Base-by-base conservation (phyloP, 2,888 invertebrate species). In the Nephrocerus scutellatus region DNA sequence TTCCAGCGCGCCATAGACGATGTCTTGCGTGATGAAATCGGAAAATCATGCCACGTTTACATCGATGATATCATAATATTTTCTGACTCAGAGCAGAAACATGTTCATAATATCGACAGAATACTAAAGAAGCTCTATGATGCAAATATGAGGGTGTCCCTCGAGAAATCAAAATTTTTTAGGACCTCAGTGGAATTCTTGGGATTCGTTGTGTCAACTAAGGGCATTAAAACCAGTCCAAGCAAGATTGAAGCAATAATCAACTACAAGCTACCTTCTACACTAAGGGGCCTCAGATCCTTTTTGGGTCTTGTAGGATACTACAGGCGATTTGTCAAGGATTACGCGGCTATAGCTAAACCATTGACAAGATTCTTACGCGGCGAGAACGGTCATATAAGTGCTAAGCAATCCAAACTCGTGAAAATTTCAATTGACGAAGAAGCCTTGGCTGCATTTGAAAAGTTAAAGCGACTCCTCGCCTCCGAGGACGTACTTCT, bases 161-260 rank as follows among this genome's bases (percentile, higher is more conserved):
- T 30, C 8, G 42, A 44, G 26, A 45, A 45, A 28, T 35, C 34
- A 2, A 46, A 37, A 41, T 59, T 60, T 43, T 41, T 60, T 7
- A 40, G 38, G 24, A 51, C 51, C 15, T 46, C 50, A 32, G 52
- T 62, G 2, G 49, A 52, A 21, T 63, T 52, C 38, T 45, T 66
- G 14, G 61, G 62, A 5, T 60, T 59, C 32, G 33, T 59, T 6
- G 42, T 50, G 15, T 50, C 47, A 3, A 42, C 38, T 10, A 50
- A 52, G 1, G 55, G 42, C n/a, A 36, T 43, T 10, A 43, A 13
- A 37, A 40, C 37, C 7, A n/a, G n/a, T n/a, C n/a, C n/a, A n/a
- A 36, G 32, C 30, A 39, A 36, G 19, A 30, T 40, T 9, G 19
- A 37, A 10, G 22, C 30, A 13, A 45, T 39, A 28, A 19, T 37